These are phyloP conservation scores for Taenioides sp. DNA, from an alignment of 2,797 vertebrate genomes.

Conservation along the genomic window DNA sequence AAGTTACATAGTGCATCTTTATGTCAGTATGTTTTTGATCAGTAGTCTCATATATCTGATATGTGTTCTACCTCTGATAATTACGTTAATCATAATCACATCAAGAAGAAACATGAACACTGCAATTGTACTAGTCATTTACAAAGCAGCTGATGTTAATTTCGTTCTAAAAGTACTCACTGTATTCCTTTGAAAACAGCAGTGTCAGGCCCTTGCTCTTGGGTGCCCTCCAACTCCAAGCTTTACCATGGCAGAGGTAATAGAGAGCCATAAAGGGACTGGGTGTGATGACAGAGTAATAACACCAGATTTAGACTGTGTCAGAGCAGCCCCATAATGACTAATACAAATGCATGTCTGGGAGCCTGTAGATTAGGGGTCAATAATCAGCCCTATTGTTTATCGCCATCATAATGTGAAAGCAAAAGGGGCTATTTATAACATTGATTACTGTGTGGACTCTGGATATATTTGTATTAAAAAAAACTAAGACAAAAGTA, in stretches of 20 bases:
- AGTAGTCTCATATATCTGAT: not conserved
- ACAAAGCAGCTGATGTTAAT: conserved; percentile 8
- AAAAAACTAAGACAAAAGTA: conserved; percentile 27
- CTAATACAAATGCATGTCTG: conserved; percentile 62
- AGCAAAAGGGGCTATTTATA: conserved; percentile 56
- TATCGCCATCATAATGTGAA: conserved; percentile 63
- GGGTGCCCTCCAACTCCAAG: conserved; percentile 40
- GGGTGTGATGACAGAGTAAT: conserved; percentile 68
- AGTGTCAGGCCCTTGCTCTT: conserved; percentile 45
- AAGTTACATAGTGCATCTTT: too few relatives aligned
- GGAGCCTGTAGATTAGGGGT: conserved; percentile 52
- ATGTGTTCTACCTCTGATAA: not conserved
- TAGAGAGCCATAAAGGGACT: conserved; percentile 63
- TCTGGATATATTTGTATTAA: conserved; percentile 32
- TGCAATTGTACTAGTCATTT: not conserved
- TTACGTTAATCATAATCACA: not conserved
- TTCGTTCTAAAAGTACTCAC: conserved; percentile 22
- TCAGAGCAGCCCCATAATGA: conserved; percentile 45
- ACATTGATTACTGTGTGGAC: conserved; percentile 52
- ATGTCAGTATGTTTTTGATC: too few relatives aligned
- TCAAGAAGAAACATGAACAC: too few relatives aligned
- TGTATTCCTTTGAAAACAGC: conserved; percentile 37
- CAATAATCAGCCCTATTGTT: conserved; percentile 62
- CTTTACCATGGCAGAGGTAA: conserved; percentile 54
- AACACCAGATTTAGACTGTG: conserved; percentile 71